Conservation (phyloP, 2,797 vertebrate genomes). For the Pangasius macronema region DNA sequence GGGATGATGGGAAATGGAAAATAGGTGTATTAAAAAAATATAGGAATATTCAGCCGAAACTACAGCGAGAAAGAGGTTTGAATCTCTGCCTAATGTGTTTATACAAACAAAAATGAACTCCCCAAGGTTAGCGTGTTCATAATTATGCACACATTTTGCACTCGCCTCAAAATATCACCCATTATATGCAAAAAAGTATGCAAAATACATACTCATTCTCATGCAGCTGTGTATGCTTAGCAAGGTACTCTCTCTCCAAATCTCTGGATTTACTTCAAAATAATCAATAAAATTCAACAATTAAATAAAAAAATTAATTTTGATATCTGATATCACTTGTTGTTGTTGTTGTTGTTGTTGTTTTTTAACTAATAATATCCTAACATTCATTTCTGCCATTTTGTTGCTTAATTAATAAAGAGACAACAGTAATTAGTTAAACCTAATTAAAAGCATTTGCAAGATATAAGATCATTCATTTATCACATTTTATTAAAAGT, state of each 20-base stretch:
- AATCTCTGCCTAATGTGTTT: conserved; percentile 6
- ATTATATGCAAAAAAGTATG: neutral
- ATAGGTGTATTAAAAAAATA: neutral
- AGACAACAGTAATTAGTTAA: neutral
- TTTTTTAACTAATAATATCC: neutral
- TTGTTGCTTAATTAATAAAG: neutral
- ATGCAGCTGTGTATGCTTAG: neutral
- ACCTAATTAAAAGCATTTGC: neutral
- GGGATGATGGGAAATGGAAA: neutral
- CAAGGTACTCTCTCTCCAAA: too few species aligned
- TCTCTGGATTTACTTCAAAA: neutral
- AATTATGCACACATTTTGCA: conserved; percentile 13
- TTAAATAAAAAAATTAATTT: neutral
- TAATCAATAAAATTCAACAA: neutral
- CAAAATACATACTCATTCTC: neutral
- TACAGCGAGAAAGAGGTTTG: neutral
- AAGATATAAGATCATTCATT: too few species aligned
- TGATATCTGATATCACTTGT: neutral
- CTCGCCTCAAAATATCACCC: conserved; percentile 20
- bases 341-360: neutral
- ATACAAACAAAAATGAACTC: neutral
- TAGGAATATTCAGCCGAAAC: neutral
- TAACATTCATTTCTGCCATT: neutral
- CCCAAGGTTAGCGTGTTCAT: neutral
- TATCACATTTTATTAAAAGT: neutral